phyloP scores from a whole-genome alignment of 2,113 vertebrate genomes.

The Callionymus lyra region DNA sequence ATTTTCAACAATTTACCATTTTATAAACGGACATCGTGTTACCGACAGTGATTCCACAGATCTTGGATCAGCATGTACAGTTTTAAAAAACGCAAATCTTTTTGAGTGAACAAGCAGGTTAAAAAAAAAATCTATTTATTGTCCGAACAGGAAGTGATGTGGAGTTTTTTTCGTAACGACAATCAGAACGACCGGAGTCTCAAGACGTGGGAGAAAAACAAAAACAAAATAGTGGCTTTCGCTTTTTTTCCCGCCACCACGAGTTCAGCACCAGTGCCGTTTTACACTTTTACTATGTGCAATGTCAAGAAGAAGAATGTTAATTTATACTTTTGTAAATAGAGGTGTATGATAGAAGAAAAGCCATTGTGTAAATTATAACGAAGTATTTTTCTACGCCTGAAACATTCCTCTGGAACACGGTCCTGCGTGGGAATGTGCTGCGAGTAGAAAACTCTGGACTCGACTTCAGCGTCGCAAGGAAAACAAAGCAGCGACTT shows the following conservation, averaged over 20 bases:
- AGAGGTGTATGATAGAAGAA: conserved; percentile 47
- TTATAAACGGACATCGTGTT: no score
- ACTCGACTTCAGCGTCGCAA: not conserved
- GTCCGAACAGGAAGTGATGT: no score
- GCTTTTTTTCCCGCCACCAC: not conserved
- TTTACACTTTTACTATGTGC: conserved; percentile 55
- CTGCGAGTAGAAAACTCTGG: conserved; percentile 3
- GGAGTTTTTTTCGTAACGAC: conserved; percentile 12
- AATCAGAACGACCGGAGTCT: conserved; percentile 13
- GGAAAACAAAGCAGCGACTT: no score
- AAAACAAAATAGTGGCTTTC: not conserved
- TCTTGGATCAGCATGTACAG: no score
- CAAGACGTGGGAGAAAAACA: not conserved
- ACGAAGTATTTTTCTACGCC: conserved; percentile 58
- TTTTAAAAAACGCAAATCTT: no score
- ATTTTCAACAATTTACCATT: no score
- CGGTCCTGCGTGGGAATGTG: conserved; percentile 10
- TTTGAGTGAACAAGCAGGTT: no score
- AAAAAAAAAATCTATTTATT: no score
- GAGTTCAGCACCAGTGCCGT: conserved; percentile 29
- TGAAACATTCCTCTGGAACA: no score
- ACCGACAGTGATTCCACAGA: no score
- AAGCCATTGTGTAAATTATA: conserved; percentile 54
- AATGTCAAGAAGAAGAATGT: conserved; percentile 63
- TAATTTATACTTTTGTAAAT: conserved; percentile 61